Evolutionary conservation across 2,113 vertebrate species (phyloP), one percentile per base, ranked within the genome.

Genomic region (Chloebia gouldiae): DNA sequence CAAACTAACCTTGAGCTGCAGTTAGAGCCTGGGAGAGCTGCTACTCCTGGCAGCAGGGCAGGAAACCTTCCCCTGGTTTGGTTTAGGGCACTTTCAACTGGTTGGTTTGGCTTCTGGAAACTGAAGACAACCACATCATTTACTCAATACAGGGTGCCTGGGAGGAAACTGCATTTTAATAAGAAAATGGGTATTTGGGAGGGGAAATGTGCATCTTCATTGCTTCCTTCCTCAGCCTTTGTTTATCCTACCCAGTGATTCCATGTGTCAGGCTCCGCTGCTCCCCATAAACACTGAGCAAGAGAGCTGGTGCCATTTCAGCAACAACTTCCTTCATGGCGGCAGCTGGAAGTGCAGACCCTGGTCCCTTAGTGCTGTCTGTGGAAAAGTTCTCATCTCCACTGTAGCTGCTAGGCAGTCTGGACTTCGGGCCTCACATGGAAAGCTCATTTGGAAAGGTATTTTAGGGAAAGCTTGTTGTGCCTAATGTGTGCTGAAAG

Each of bases 181-280:
- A 42, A 87, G 75, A 44, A 57, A 33, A 21, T 75, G 88, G 64
- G 9, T 82, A 4, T 80, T 85, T 88, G 75, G 16, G 76, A 33
- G 91, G 64, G 86, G 90, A 90, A 86, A 60, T 24, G 68, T 30
- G 51, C 68, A 79, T 93, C 92, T 92, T 64, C 90, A 77, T 47
- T 70, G 64, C 31, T 92, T 93, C 88, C 85, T 96, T 93, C 92
- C 72, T 91, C 82, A 72, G 64, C 51, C 76, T 64, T 86, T 86
- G 45, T 86, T 96, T 92, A 50, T 81, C 82, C 71, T 49, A 2
- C 7, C 3, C 14, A 31, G 68, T 12, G 47, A 51, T 77, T 15
- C 66, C 63, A 15, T 20, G 68, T 2, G 2, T 63, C 54, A 23
- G 63, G 44, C 72, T 63, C 51, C 4, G 17, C 13, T 79, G 49